Evolutionary conservation across 2,113 vertebrate species (phyloP).

Genomic region (Rhea americana): DNA sequence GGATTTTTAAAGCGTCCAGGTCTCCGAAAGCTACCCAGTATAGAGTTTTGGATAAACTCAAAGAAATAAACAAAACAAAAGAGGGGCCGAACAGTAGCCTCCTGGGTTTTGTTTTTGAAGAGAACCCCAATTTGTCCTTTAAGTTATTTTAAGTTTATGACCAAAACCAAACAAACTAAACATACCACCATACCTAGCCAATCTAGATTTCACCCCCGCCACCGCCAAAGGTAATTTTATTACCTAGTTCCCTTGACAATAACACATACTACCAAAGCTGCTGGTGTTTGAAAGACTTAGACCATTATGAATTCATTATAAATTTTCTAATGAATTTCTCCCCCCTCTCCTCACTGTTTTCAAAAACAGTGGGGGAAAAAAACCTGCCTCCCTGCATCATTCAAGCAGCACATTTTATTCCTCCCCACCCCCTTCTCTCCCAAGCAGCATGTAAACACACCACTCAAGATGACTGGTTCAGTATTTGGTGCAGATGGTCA

Average conservation of each 20-base stretch:
- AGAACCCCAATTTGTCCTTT: background rate
- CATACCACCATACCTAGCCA: background rate
- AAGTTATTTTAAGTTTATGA: background rate
- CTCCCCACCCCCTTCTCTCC: background rate
- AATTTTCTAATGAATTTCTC: background rate
- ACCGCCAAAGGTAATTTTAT: conserved; percentile 30
- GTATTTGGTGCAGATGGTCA: background rate
- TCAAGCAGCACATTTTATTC: background rate
- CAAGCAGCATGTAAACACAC: background rate
- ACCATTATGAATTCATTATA: background rate
- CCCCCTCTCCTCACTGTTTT: background rate
- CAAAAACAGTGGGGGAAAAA: background rate
- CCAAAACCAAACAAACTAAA: background rate
- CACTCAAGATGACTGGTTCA: background rate
- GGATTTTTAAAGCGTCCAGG: background rate
- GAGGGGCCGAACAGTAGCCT: background rate
- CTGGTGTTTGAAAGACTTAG: background rate
- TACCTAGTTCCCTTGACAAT: conserved; percentile 29
- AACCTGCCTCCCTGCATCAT: background rate
- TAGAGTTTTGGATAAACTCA: background rate
- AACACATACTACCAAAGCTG: background rate
- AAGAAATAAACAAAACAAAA: background rate
- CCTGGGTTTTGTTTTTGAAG: background rate
- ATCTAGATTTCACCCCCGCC: background rate
- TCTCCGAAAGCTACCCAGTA: background rate